Base-by-base conservation (phyloP, 2,888 invertebrate species). In the Lycocerus yunnanus region DNA sequence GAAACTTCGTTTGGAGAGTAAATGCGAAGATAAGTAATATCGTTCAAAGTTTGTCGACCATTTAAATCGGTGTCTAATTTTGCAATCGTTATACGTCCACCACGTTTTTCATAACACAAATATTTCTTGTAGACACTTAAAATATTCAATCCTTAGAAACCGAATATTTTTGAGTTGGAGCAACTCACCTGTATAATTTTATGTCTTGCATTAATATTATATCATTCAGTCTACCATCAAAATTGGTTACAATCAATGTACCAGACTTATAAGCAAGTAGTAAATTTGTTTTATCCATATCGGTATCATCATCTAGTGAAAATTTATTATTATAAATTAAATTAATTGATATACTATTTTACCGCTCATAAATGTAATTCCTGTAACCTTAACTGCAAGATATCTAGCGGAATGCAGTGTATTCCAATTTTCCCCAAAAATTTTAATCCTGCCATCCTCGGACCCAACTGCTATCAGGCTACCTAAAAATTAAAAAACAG, bases 1-100 rank as follows among this genome's bases (percentile, higher is more conserved):
- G 84, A 84, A 11, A 86, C 82, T 78, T 84, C 83, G 16, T 82
- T 83, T 0, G 86, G 86, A 0, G 87, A 86, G 75, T 86, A 87
- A 43, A 87, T 85, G 67, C 87, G 78, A 1, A 84, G 83, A 72
- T 85, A 86, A 79, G 86, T 86, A 14, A 86, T 81, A 78, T 85
- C 85, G 68, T 81, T 78, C n/a, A 86, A 75, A 16, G 81, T 79
- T 21, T 81, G 80, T 10, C 78, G 77, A 20, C 82, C 83, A 15
- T 80, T 77, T 6, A 58, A 27, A 16, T 80, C 74, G n/a, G 78
- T 80, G 16, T 61, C 78, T 11, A 86, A 69, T 80, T 85, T 84
- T 4, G 83, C 81, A 14, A 87, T 85, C 0, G 85, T 84, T 72
- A 87, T 83, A 71, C 85, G 78, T 4, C 86, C 86, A 11, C 85